Evolutionary conservation across 2,113 vertebrate genomes (phyloP).

Genomic region (Trichechus manatus): DNA sequence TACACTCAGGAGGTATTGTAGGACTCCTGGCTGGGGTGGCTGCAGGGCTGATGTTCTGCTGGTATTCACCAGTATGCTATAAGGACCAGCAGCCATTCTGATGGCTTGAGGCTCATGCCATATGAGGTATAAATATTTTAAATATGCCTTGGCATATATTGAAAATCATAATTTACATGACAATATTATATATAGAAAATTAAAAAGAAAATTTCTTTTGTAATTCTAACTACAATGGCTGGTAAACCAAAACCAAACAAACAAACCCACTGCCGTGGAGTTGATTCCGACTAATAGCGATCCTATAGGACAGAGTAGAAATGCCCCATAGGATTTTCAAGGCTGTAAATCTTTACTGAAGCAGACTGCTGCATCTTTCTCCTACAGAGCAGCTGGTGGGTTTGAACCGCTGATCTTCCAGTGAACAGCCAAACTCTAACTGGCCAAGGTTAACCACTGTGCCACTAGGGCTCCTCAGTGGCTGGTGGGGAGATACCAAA

Average conservation of each 20-base stretch:
- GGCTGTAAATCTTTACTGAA: too few relatives aligned
- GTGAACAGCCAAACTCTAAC: too few relatives aligned
- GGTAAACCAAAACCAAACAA: neutral
- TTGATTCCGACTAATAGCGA: too few relatives aligned
- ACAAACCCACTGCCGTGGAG: too few relatives aligned
- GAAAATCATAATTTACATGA: neutral
- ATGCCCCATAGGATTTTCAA: too few relatives aligned
- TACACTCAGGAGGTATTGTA: neutral
- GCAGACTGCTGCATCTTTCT: too few relatives aligned
- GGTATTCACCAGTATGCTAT: accelerated
- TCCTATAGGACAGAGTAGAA: too few relatives aligned
- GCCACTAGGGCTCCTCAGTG: too few relatives aligned
- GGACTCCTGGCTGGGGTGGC: accelerated
- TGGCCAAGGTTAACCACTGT: too few relatives aligned
- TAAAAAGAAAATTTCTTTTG: neutral
- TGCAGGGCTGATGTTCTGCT: accelerated
- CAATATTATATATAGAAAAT: conserved; percentile 19
- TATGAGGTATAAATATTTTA: neutral
- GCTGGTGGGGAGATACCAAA: neutral
- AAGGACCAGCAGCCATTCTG: neutral
- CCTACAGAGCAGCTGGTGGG: too few relatives aligned
- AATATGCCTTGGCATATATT: neutral
- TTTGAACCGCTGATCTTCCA: too few relatives aligned
- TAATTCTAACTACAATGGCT: neutral
- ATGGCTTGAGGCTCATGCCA: too few relatives aligned